Percentiles rank a stretch among this genome's conserved stretches.
Conservation (phyloP, 2,888 invertebrate species). For the Phortica okadai region DNA sequence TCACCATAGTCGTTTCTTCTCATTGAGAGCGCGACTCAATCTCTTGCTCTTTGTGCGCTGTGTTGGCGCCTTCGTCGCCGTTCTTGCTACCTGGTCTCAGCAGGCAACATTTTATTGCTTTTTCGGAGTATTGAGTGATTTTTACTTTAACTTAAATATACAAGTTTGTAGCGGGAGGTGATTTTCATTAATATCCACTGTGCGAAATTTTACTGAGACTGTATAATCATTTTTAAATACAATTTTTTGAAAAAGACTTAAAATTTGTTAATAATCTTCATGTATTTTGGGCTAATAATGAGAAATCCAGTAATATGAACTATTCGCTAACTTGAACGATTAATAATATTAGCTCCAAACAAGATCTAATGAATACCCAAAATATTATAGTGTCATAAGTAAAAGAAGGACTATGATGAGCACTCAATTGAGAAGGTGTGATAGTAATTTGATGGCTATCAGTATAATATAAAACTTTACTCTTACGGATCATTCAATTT, state of each 20-base stretch:
- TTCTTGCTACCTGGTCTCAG: conserved; percentile 47
- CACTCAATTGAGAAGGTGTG: neutral
- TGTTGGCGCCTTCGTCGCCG: conserved; percentile 32
- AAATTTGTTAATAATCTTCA: too few relatives aligned
- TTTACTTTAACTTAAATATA: neutral
- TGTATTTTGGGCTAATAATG: too few relatives aligned
- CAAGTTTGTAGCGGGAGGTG: neutral
- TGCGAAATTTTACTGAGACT: neutral
- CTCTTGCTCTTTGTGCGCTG: neutral
- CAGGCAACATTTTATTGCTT: conserved; percentile 40
- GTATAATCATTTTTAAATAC: too few relatives aligned
- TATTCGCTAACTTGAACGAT: too few relatives aligned
- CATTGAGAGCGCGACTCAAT: neutral
- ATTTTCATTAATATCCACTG: neutral
- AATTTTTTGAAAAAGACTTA: too few relatives aligned
- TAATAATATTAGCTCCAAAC: too few relatives aligned
- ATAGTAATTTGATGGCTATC: neutral
- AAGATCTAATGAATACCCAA: neutral
- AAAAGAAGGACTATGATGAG: too few relatives aligned
- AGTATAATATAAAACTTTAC: neutral
- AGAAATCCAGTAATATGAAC: too few relatives aligned
- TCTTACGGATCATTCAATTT: neutral
- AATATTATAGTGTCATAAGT: too few relatives aligned
- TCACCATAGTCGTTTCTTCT: conserved; percentile 11
- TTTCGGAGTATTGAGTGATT: conserved; percentile 68